Base-by-base conservation (phyloP, 2,888 invertebrate genomes). In the Agrypnus murinus region DNA sequence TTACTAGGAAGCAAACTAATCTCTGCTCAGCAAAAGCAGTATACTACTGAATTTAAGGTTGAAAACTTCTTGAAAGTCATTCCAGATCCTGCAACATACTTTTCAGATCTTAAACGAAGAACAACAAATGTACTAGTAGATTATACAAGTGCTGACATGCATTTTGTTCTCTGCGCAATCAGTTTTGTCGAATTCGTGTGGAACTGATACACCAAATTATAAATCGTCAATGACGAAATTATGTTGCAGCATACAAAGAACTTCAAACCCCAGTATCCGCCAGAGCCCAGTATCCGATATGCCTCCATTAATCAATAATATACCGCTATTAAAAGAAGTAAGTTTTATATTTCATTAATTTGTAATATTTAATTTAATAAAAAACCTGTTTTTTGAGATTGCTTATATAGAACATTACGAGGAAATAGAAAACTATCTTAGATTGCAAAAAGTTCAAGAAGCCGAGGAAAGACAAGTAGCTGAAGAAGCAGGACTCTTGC, bases 41-140 rank as follows among this genome's bases (percentile, higher is more conserved):
- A 87, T 65, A 86, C 84, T 0, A 80, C 79, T 0, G 82, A 86
- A 5, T 88, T 88, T 59, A 76, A 82, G 40, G 79, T 87, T 0
- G 78, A 84, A 69, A 78, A 85, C 12, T 88, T 87, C 77, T 69
- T 88, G 0, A 79, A 85, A 59, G 73, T 86, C 7, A 86, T 87
- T 75, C 87, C 87, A 0, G 83, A 87, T 77, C 88, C 88, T 1
- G 77, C 82, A 32, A 65, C 76, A 10, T 77, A 81, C 71, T 83
- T 86, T 78, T 69, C 78, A 19, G 75, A 81, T 71, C 60, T 71
- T 0, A 73, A 78, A 5, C 70, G 79, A 63, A 74, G 69, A 63
- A 60, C 8, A 55, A 53, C 8, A 8, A 5, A n/a, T n/a, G n/a
- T 25, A 25, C 2, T 8, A 5, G 43, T 4, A 0, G 15, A 43